Evolutionary conservation across 2,113 vertebrate genomes (phyloP).

Genomic region (Oceanites oceanicus): DNA sequence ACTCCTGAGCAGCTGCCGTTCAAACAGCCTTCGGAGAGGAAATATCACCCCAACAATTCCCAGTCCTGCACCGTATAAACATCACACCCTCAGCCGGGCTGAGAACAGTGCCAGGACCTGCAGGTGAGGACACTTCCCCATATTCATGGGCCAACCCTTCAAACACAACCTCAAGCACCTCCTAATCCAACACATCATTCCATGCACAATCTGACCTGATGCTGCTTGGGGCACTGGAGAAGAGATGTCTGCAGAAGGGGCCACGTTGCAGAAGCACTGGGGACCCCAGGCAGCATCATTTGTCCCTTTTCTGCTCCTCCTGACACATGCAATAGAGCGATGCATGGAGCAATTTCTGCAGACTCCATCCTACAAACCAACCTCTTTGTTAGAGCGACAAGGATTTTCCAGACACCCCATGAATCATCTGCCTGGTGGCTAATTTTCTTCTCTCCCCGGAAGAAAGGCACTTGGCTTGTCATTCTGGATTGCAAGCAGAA

Average conservation of each 20-base stretch:
- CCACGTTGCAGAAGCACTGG: neutral
- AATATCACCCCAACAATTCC: neutral
- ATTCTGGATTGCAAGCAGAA: neutral
- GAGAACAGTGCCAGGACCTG: neutral
- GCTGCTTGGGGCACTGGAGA: neutral
- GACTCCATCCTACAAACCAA: neutral
- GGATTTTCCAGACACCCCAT: neutral
- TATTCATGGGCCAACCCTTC: neutral
- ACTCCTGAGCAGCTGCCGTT: neutral
- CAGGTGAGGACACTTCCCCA: neutral
- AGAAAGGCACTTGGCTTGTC: neutral
- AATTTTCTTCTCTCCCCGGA: neutral
- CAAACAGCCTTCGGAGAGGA: neutral
- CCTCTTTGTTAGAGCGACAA: neutral
- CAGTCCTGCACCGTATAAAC: neutral
- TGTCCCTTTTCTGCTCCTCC: neutral
- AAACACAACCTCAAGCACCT: neutral
- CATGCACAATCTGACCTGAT: neutral
- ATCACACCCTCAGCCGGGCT: neutral
- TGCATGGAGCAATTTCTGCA: neutral
- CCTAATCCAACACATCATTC: neutral
- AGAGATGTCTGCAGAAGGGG: neutral
- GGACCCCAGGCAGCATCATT: neutral
- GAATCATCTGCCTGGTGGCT: neutral
- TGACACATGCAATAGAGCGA: accelerated